These are phyloP conservation scores for Zhengitettix transpicula DNA, from an alignment of 2,888 invertebrate genomes.

Conservation along the genomic window DNA sequence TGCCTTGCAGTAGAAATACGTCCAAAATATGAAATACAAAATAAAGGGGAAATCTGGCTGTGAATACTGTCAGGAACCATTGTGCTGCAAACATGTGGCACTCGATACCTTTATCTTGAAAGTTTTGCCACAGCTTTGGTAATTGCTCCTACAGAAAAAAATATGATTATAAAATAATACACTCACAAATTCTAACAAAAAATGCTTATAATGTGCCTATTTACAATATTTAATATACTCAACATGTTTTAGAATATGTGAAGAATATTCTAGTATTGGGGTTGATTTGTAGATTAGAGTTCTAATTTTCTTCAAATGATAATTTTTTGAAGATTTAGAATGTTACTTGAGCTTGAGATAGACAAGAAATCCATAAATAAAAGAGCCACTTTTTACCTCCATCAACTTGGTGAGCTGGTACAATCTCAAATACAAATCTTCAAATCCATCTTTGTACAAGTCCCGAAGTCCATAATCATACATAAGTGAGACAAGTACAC, in stretches of 20 bases:
- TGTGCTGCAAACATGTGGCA: slow-evolving; percentile 99
- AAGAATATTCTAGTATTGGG: no score
- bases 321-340: no score
- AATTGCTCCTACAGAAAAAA: slow-evolving; percentile 49
- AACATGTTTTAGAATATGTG: no score
- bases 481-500: slow-evolving; percentile 91
- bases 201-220: no score
- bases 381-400: slow-evolving; percentile 38
- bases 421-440: slow-evolving; percentile 82
- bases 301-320: no score
- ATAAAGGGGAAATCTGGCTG: slow-evolving; percentile 92
- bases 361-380: background rate
- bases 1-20: slow-evolving; percentile 85
- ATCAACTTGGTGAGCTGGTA: slow-evolving; percentile 89
- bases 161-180: no score
- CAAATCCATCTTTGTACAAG: slow-evolving; percentile 92
- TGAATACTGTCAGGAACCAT: slow-evolving; percentile 99
- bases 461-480: slow-evolving; percentile 88
- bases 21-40: slow-evolving; percentile 96
- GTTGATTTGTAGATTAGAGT: no score
- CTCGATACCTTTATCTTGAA: slow-evolving; percentile 73
- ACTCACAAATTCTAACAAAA: no score
- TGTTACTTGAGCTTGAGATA: background rate
- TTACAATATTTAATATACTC: no score
- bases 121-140: slow-evolving; percentile 64